Evolutionary conservation across 2,797 vertebrate genomes (phyloP), one percentile per base, ranked within the genome.

Genomic region (Sebastes flavidus): DNA sequence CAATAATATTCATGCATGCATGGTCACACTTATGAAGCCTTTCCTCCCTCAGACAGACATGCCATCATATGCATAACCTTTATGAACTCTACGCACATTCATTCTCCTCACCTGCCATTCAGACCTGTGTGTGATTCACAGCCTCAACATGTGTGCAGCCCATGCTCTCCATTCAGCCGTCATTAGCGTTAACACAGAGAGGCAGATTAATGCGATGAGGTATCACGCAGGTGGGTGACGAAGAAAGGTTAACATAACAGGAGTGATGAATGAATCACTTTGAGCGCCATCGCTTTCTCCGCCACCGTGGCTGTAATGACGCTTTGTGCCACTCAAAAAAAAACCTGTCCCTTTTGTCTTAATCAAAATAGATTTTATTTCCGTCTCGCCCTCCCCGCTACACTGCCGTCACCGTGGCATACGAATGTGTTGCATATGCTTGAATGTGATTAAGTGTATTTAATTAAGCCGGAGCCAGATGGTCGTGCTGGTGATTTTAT

Each of bases 401-500:
- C 68, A 69, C 80, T 1, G 52, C 60, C 6, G 8, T 20, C 16
- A 49, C 42, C 42, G 76, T n/a, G 52, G 72, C 77, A 24, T 80
- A 72, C 49, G 38, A 85, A 75, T 68, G 68, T 13, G 60, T 66
- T 54, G 78, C 88, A 86, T 88, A 87, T 91, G 90, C 81, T 78
- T 4, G 8, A 72, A 70, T 86, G 68, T 83, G 84, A 92, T 91
- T 72, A 82, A 83, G 63, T 84, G 81, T 60, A 78, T 91, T 89
- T 89, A 88, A 91, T 92, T 87, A 86, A 69, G 77, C 80, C 0
- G 24, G 62, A 22, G 73, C 84, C 92, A 91, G 90, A 92, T 92
- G 89, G 90, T 83, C 54, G 69, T 56, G 73, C 62, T 62, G 85
- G 75, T 72, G 77, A 81, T 82, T 88, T 86, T 52, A 78, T 60